Conservation (phyloP, 2,797 vertebrate species). For the Acanthopagrus latus region DNA sequence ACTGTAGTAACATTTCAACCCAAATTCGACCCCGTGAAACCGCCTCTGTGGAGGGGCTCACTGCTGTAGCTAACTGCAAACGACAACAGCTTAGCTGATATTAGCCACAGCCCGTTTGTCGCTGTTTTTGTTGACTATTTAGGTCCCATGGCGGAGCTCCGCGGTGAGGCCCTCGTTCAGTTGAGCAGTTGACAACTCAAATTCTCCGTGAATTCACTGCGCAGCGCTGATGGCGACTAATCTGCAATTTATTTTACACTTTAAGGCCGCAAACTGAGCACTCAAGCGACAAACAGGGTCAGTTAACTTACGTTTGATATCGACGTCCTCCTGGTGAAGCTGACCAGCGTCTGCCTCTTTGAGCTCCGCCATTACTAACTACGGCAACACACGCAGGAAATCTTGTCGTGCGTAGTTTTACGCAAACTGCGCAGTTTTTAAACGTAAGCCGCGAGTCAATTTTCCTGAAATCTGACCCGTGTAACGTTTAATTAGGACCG, state of each 20-base stretch:
- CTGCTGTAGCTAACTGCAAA: fast-evolving
- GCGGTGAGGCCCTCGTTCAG: slow-evolving; percentile 82
- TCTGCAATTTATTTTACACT: background rate
- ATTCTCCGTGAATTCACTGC: slow-evolving; percentile 18
- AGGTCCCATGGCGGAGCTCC: slow-evolving; percentile 88
- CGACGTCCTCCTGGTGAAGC: slow-evolving; percentile 86
- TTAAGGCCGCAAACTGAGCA: fast-evolving
- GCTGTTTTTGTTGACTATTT: slow-evolving; percentile 72
- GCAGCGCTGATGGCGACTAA: background rate
- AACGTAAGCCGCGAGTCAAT: background rate
- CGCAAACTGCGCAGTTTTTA: slow-evolving; percentile 54
- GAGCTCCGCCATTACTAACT: slow-evolving; percentile 84
- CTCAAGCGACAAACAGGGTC: background rate
- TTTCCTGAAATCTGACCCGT: no score
- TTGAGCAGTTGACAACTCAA: slow-evolving; percentile 75
- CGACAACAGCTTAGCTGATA: fast-evolving
- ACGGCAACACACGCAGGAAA: slow-evolving; percentile 45
- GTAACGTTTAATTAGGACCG: background rate
- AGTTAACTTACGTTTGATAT: slow-evolving; percentile 76
- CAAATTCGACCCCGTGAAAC: fast-evolving
- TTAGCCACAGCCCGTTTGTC: slow-evolving; percentile 12
- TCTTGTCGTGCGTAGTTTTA: slow-evolving; percentile 33
- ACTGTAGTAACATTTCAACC: background rate
- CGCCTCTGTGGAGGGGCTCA: background rate
- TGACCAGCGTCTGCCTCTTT: slow-evolving; percentile 70